Evolutionary conservation across 2,797 vertebrate genomes (phyloP), one percentile per base, ranked within the genome.

Genomic region (Helicolenus hilgendorfi): DNA sequence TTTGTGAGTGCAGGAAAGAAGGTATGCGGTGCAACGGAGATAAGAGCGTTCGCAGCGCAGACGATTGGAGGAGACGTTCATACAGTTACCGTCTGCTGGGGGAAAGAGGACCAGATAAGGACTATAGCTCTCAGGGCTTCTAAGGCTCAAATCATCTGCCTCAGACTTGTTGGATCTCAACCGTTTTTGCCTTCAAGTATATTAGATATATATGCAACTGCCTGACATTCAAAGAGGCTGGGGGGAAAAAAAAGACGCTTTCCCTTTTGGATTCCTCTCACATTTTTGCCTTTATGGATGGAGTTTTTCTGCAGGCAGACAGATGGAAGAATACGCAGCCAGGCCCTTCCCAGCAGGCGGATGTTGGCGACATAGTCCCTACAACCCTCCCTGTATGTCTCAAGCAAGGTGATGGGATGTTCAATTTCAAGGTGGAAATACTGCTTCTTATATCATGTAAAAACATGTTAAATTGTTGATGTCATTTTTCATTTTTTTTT

Each of bases 51-150:
- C 84, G 65, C 85, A 76, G 86, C 83, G 62, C 68, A 76, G 90
- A 73, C 22, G 87, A 93, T 80, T 89, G 83, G 79, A 85, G 86
- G 67, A 92, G 88, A 91, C 81, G 69, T 78, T 89, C 77, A 65
- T 85, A 84, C 81, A 77, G 81, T 81, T 55, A 67, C 84, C 7
- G 88, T 91, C 85, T 89, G 89, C 85, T 45, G 87, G 81, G 73
- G 85, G 78, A 72, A 83, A 77, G 80, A 91, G 69, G 74, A 88
- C 80, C 84, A 91, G 96, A 96, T 96, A 96, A 96, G 92, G 81
- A 73, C 79, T 63, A 68, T 73, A 85, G 89, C 89, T 94, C 89
- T 92, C 84, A 85, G 83, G 89, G 82, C 85, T 92, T 95, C 90
- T 90, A 76, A 94, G 77, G 89, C 90, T 92, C 76, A 94, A 94